Evolutionary conservation across 2,888 invertebrate species (phyloP).

Genomic region (Harpalus rubripes): DNA sequence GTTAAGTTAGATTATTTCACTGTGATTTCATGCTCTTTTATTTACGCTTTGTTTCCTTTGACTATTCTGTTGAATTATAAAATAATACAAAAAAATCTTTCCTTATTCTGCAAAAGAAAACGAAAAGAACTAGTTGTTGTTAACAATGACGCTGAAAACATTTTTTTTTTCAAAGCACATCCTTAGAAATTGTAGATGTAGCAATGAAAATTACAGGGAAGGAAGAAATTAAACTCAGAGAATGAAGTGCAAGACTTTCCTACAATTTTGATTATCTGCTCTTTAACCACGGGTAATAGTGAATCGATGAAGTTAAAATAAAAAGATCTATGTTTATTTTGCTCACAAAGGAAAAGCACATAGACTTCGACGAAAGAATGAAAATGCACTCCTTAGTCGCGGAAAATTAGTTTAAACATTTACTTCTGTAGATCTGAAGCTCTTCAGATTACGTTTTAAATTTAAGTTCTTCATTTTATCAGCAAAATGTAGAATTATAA

Average conservation of each 20-base stretch:
- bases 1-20: no score
- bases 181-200: neutral
- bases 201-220: neutral
- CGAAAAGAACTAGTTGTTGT: neutral
- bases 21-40: no score
- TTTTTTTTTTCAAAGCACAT: neutral
- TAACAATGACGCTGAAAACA: neutral
- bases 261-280: slow-evolving; percentile 6
- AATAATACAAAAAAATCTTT: neutral
- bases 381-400: neutral
- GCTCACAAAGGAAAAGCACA: neutral
- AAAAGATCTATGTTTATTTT: slow-evolving; percentile 4
- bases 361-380: neutral
- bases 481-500: no score
- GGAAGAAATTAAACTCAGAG: neutral
- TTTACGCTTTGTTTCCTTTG: no score
- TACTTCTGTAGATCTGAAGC: no score
- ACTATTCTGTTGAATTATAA: neutral
- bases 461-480: no score
- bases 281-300: slow-evolving; percentile 1
- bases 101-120: neutral
- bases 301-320: neutral
- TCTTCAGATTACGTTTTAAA: no score
- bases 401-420: neutral
- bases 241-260: neutral